Percentiles rank a stretch among this genome's conserved stretches.
These are phyloP conservation scores for Drosophila punjabiensis DNA, from an alignment of 1,140 invertebrate genomes.

Conservation along the genomic window DNA sequence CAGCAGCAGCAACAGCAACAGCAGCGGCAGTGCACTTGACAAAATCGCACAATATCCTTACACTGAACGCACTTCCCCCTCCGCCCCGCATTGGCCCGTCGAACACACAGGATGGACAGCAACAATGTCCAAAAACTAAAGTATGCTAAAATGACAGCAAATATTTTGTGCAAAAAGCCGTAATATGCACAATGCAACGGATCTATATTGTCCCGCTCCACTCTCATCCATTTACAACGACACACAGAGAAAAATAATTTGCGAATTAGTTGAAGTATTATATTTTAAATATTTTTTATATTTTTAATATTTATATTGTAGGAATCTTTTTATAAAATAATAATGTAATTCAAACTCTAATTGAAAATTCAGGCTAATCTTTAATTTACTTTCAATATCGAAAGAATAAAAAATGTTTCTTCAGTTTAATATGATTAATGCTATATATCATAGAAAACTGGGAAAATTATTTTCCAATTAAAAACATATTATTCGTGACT, in stretches of 20 bases:
- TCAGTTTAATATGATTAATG: not conserved
- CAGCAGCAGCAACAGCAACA: conserved; percentile 1
- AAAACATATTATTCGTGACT: not conserved
- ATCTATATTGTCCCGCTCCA: conserved; percentile 24
- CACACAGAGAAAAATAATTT: not conserved
- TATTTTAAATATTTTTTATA: too few species aligned
- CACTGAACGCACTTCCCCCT: not conserved
- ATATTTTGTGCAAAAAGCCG: conserved; percentile 72
- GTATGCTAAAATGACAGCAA: conserved; percentile 64
- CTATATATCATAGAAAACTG: too few species aligned
- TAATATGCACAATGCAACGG: conserved; percentile 57
- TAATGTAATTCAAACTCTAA: too few species aligned
- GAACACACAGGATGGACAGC: conserved; percentile 37
- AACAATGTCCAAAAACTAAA: conserved; percentile 59
- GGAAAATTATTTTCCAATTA: not conserved
- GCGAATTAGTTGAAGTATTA: too few species aligned
- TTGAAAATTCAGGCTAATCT: rapidly evolving
- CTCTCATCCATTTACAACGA: conserved; percentile 37
- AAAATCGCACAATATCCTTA: conserved; percentile 68
- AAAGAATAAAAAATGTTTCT: too few species aligned
- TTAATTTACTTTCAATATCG: not conserved
- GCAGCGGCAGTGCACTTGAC: conserved; percentile 68
- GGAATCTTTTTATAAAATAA: not conserved
- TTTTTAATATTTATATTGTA: not conserved
- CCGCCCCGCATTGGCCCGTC: not conserved